phyloP scores from a whole-genome alignment of 2,113 vertebrate species.

The Martes martes region DNA sequence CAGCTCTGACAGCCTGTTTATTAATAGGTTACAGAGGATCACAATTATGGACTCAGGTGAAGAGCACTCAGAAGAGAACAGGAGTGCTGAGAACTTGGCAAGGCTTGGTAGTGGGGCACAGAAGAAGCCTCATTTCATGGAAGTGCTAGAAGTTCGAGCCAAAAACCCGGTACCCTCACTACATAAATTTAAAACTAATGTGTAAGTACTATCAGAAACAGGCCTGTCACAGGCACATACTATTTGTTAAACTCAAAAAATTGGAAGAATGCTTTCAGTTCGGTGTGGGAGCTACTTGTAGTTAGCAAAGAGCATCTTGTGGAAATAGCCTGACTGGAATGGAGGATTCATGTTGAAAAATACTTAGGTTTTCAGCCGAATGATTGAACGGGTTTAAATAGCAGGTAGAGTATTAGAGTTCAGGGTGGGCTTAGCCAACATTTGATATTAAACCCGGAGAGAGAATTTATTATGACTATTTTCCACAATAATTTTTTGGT shows the following conservation, averaged over 20 bases:
- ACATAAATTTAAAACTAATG: constrained; percentile 89
- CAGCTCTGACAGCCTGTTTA: constrained; percentile 75
- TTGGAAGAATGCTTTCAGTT: not conserved
- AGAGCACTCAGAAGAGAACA: constrained; percentile 51
- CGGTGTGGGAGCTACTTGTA: not conserved
- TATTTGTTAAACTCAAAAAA: not conserved
- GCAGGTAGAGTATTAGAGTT: constrained; percentile 10
- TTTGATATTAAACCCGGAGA: constrained; percentile 24
- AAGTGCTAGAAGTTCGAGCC: constrained; percentile 87
- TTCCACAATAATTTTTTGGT: not conserved
- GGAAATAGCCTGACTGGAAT: not conserved
- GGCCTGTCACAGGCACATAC: not conserved
- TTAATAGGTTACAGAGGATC: constrained; percentile 85
- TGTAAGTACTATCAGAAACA: constrained; percentile 82
- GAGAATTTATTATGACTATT: not conserved
- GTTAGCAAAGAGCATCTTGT: not conserved
- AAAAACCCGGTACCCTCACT: constrained; percentile 75
- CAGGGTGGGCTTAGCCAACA: not conserved
- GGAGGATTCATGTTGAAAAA: not conserved
- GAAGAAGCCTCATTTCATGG: constrained; percentile 86
- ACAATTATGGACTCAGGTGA: constrained; percentile 74
- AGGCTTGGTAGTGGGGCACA: constrained; percentile 51
- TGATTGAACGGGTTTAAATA: constrained; percentile 16
- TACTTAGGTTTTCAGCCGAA: not conserved
- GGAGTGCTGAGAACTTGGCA: constrained; percentile 61